Base-by-base conservation (phyloP, 1,140 invertebrate genomes). In the Latrodectus geometricus region DNA sequence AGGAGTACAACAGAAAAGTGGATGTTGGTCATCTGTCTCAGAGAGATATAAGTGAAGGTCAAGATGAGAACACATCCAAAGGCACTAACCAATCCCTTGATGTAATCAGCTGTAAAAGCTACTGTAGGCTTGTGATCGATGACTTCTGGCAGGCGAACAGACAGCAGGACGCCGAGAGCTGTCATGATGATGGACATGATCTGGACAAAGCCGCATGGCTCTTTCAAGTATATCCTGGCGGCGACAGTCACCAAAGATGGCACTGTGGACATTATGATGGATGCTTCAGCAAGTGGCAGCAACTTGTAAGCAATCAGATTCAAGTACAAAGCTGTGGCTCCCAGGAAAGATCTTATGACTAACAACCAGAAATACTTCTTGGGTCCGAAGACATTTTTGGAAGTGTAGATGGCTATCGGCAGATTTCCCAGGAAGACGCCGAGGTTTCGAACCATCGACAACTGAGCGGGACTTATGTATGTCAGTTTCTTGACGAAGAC, bases 1-100 rank as follows among this genome's bases (percentile, higher is more conserved):
- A 95, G 94, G 95, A 97, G 96, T 17, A 97, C 96, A 14, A 97
- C 95, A 84, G 96, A 96, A 90, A 96, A 96, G 91, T 97, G 96
- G 72, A 97, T 92, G 8, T 95, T 95, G 91, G 97, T 97, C 5
- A 97, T 92, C 11, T 96, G 95, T 84, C 96, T 92, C 61, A 98
- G 91, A 69, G 97, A 90, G 66, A 98, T 95, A 90, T 97, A 97
- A 9, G 95, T 96, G 91, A 96, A 96, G 12, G 96, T 96, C 48
- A 96, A 95, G 90, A 97, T 96, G 72, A 97, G 92, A 52, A 96
- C 96, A 0, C 96, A 96, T 49, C 94, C 93, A 88, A 97, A 94
- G 48, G 96, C 96, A 17, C 95, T 95, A 0, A 95, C 93, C 5
- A 95, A 95, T 80, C 95, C 96, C 17, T 9, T 69, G 50, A 69